Conservation (phyloP, 2,888 invertebrate species). For the Hipparchia semele region DNA sequence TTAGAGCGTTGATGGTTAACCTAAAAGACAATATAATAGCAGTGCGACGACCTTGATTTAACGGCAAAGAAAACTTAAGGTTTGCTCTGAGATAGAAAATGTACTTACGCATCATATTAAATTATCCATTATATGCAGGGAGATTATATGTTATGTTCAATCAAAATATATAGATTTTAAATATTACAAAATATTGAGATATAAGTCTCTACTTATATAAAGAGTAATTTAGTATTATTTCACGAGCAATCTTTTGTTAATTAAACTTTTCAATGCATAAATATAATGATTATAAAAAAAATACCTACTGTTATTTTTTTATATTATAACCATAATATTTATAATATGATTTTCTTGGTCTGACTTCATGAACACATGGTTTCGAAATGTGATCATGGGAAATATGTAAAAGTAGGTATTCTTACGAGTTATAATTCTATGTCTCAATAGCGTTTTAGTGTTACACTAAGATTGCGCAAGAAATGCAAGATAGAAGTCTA, state of each 20-base stretch:
- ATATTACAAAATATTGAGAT: no score
- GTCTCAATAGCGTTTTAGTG: conserved; percentile 27
- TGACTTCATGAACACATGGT: no score
- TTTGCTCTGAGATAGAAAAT: conserved; percentile 20
- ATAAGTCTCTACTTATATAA: no score
- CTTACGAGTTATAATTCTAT: neutral
- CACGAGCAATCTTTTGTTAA: no score
- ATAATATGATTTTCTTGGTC: no score
- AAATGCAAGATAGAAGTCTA: conserved; percentile 29
- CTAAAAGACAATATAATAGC: conserved; percentile 39
- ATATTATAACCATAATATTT: neutral
- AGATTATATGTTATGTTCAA: no score
- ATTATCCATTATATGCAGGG: no score
- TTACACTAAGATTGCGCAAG: conserved; percentile 30
- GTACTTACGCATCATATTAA: neutral
- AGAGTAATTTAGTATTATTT: no score
- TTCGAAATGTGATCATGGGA: neutral
- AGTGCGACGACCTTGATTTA: conserved; percentile 36
- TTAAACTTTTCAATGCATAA: no score
- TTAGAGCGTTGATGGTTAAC: conserved; percentile 33
- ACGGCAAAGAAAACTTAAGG: conserved; percentile 23
- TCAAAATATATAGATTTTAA: no score
- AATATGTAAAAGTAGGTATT: neutral
- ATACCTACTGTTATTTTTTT: no score
- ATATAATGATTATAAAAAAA: no score